These are phyloP conservation scores for Ormyrus labotus DNA, from an alignment of 2,888 invertebrate genomes.

Conservation along the genomic window DNA sequence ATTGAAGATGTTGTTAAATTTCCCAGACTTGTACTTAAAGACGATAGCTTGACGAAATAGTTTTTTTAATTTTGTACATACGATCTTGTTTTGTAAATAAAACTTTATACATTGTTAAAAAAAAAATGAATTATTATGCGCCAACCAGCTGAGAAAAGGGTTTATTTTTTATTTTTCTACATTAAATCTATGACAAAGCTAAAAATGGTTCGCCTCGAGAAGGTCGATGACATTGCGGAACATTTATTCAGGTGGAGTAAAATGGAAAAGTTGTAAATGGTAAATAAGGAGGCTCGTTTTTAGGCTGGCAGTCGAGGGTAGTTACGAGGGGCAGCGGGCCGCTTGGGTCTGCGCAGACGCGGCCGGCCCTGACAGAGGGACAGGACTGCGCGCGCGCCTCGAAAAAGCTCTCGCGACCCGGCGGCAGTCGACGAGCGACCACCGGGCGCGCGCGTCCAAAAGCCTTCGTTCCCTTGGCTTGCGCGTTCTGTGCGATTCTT, in stretches of 20 bases:
- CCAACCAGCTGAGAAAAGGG: too few relatives aligned
- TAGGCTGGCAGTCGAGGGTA: too few relatives aligned
- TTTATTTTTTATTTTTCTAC: too few relatives aligned
- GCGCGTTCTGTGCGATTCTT: slow-evolving; percentile 52
- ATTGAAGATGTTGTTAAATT: slow-evolving; percentile 86
- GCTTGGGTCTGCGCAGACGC: slow-evolving; percentile 64
- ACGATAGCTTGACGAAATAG: slow-evolving; percentile 62
- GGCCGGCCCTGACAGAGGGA: slow-evolving; percentile 66
- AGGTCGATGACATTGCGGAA: too few relatives aligned
- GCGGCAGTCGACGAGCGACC: slow-evolving; percentile 70
- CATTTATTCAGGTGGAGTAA: too few relatives aligned
- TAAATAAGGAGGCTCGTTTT: too few relatives aligned
- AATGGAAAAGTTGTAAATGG: background rate
- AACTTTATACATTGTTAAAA: slow-evolving; percentile 16
- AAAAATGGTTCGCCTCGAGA: too few relatives aligned
- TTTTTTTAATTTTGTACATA: background rate
- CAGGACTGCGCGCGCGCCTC: slow-evolving; percentile 58
- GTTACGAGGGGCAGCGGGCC: slow-evolving; percentile 40
- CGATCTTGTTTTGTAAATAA: slow-evolving; percentile 37
- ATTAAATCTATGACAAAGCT: too few relatives aligned
- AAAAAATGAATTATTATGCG: background rate
- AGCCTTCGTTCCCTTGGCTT: too few relatives aligned
- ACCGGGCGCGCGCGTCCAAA: slow-evolving; percentile 57
- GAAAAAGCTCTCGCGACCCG: slow-evolving; percentile 57
- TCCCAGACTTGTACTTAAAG: slow-evolving; percentile 73